Evolutionary conservation across 2,797 vertebrate species (phyloP), one percentile per base, ranked within the genome.

Genomic region (Threskiornis aethiopicus): DNA sequence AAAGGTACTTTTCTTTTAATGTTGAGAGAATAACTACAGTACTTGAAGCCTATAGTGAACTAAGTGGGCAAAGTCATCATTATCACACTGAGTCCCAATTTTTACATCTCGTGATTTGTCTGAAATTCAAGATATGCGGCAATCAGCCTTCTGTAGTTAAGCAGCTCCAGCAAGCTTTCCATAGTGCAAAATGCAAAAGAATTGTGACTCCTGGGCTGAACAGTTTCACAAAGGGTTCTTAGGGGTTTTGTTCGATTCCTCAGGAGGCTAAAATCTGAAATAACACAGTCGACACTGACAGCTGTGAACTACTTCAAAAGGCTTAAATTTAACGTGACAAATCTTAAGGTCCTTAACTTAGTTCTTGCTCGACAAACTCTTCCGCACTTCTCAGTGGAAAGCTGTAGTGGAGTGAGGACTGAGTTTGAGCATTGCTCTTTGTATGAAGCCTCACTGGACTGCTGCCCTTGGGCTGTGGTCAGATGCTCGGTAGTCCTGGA

Each of bases 51-150:
- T 70, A 51, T 54, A 79, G 90, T 93, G 94, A 97, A 91, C 84
- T 49, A 92, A 96, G 92, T 89, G 89, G 96, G 80, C 87, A 93
- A 90, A 85, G 61, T 90, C 85, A 76, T 97, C 84, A 92, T 95
- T 96, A 98, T 96, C 96, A 86, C 79, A 70, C 72, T 5, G n/a
- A 94, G 93, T 52, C 85, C 81, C 96, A 93, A 71, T 93, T 96
- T 91, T 97, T 93, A 93, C 87, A 71, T 94, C 90, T 65, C 22
- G 31, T 70, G 92, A 94, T 96, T 96, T 93, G 86, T 67, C 72
- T 93, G 90, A 93, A 94, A 90, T 86, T 90, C 76, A 83, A 88
- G 93, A 93, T 44, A 88, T 8, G 31, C 13, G 42, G 87, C 73
- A 93, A 77, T 93, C 84, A 82, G 47, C 62, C 55, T 75, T 94